Percentiles rank a stretch among this genome's conserved stretches.
Conservation (phyloP, 2,888 invertebrate genomes). For the Gymnocheta viridis region DNA sequence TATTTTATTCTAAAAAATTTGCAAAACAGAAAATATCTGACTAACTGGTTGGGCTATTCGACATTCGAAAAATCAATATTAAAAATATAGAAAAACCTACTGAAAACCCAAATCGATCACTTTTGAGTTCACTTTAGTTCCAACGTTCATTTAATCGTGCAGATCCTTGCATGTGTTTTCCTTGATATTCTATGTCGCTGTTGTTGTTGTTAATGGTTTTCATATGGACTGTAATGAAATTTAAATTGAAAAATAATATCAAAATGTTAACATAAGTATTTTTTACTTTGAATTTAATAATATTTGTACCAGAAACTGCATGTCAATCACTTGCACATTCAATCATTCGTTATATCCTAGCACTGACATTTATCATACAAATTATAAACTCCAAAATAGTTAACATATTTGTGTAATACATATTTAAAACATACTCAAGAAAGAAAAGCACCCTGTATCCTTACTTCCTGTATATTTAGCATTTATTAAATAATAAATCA, state of each 20-base stretch:
- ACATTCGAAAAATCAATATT: no score
- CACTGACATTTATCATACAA: conserved; percentile 17
- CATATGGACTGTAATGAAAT: no score
- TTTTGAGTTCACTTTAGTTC: no score
- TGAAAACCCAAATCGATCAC: no score
- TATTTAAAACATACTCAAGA: neutral
- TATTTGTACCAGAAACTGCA: neutral
- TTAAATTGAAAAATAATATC: neutral
- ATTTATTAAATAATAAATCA: conserved; percentile 52
- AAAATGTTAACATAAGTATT: neutral
- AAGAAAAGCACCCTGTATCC: conserved; percentile 40
- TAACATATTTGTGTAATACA: conserved; percentile 46
- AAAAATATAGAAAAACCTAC: no score
- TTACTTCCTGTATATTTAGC: conserved; percentile 54
- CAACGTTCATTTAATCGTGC: no score
- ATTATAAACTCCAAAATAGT: conserved; percentile 32
- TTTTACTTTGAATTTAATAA: neutral
- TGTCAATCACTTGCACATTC: conserved; percentile 18
- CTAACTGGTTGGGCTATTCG: no score
- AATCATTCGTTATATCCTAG: conserved; percentile 22
- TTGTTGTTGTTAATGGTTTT: no score
- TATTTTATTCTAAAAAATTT: no score
- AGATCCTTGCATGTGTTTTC: no score
- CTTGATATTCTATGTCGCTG: no score
- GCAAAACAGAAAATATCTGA: no score